Base-by-base conservation (phyloP, 2,888 invertebrate genomes). In the Malacosoma neustria region DNA sequence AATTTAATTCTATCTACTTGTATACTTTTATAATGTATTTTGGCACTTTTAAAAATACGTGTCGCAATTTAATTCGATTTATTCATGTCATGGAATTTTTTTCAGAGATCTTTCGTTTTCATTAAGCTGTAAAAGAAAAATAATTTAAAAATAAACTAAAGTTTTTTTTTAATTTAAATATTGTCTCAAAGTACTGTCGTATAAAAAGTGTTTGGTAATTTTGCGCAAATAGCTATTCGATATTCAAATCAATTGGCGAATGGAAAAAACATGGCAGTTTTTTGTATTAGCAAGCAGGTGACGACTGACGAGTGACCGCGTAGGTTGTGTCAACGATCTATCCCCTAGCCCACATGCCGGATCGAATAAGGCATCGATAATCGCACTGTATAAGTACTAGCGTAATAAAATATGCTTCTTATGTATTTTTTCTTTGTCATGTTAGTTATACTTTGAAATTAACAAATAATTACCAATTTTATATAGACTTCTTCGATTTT, bases 251-350 rank as follows among this genome's bases (percentile, higher is more conserved):
- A 72, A 79, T 76, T 74, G 70, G 63, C 69, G 49, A 64, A 45
- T 54, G 64, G 61, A 22, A 66, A 73, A 75, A 74, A 61, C 58
- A 53, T 52, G 55, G 41, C 35, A 41, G 53, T 63, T 71, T 75
- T 74, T 74, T 74, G 70, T 52, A 51, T 49, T 38, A 38, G 52
- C 56, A 52, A 68, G 81, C 84, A 85, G 85, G 85, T 85, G 85
- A 82, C 79, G 73, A 80, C 68, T 59, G 48, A 11, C 38, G 38
- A 46, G 64, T 60, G 64, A 62, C 51, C 70, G 79, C 65, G 84
- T 85, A 77, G 82, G 81, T 66, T 77, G 85, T 81, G 85, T 85
- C 85, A 85, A 80, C 81, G 85, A 72, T 82, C 85, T 76, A 79
- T 71, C 73, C 66, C 64, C 64, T 76, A 79, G 80, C 84, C 84